Percentiles rank a stretch among this genome's conserved stretches.
phyloP scores from a whole-genome alignment of 2,888 invertebrate species.

The Philhelius pedissequus region DNA sequence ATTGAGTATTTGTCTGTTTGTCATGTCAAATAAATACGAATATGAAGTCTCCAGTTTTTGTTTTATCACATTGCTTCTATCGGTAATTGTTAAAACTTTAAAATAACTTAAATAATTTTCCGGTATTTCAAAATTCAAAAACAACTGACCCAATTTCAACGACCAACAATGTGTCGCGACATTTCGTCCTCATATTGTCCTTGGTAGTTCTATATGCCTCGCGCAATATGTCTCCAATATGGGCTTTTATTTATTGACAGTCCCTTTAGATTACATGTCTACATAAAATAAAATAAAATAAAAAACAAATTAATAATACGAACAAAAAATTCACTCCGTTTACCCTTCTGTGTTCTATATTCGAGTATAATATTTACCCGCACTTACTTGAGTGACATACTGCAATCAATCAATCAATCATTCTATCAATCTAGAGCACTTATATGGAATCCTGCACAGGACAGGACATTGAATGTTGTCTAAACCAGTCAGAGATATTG shows the following conservation, averaged over 20 bases:
- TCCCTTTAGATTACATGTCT: conserved; percentile 23
- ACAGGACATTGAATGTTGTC: conserved; percentile 14
- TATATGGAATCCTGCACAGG: conserved; percentile 6
- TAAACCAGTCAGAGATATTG: neutral
- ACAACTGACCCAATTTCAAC: neutral
- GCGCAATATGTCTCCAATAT: neutral
- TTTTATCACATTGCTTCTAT: no score
- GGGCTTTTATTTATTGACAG: conserved; percentile 48
- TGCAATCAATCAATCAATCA: conserved; percentile 60
- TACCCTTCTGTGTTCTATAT: neutral
- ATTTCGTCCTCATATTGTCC: neutral
- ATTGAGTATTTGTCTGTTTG: no score
- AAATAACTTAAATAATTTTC: no score
- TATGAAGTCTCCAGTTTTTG: no score
- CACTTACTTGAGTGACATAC: conserved; percentile 30
- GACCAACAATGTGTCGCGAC: neutral
- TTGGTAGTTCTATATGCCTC: neutral
- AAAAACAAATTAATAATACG: neutral
- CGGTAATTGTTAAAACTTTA: no score
- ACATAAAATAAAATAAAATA: neutral
- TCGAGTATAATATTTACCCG: neutral
- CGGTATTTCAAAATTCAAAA: neutral
- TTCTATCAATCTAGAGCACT: conserved; percentile 42
- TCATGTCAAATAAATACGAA: no score
- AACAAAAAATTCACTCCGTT: neutral